A percentile compares a stretch with the other conserved stretches of the same genome.
Conservation (phyloP, 2,113 vertebrate species). For the Alaudala cheleensis region DNA sequence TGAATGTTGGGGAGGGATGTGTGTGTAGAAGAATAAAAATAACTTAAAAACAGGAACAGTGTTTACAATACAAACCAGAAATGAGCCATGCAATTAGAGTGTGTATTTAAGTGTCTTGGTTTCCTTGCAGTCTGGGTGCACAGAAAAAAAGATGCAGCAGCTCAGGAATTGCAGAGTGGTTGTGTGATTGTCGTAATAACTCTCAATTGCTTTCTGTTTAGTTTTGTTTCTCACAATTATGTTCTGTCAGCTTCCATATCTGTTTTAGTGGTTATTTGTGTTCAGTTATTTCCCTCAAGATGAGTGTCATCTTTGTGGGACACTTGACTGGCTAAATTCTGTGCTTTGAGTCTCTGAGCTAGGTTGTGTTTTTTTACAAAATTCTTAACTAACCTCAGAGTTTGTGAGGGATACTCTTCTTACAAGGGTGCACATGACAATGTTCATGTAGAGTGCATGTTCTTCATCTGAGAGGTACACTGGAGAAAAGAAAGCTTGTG, state of each 20-base stretch:
- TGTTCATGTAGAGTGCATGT: background rate
- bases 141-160: background rate
- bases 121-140: background rate
- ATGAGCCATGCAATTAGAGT: fast-evolving
- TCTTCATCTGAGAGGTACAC: background rate
- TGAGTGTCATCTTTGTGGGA: background rate
- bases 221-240: background rate
- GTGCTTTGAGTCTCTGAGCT: background rate
- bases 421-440: background rate
- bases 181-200: background rate
- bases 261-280: background rate
- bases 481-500: background rate
- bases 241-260: background rate
- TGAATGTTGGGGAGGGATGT: background rate
- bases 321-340: background rate
- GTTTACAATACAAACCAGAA: background rate
- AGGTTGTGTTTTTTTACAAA: background rate
- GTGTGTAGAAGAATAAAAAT: background rate
- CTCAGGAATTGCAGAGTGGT: background rate
- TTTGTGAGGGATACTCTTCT: background rate
- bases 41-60: background rate
- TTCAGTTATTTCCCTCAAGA: background rate
- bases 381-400: background rate
- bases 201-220: background rate
- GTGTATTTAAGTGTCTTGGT: background rate